Conservation (phyloP, 2,888 invertebrate genomes). For the Lithophane leautieri region DNA sequence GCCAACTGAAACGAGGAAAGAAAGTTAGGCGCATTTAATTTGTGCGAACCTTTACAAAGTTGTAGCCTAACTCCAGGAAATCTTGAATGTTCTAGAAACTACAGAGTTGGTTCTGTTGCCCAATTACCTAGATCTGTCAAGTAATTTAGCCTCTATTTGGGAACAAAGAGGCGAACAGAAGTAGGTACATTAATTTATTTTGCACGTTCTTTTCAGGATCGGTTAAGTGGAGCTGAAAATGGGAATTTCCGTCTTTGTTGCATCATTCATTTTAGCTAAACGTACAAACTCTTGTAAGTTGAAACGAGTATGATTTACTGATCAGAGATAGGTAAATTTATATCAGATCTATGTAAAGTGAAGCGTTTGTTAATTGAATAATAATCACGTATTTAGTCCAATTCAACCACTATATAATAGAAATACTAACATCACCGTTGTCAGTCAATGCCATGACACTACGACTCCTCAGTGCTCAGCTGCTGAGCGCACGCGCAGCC, state of each 20-base stretch:
- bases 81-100: constrained; percentile 37
- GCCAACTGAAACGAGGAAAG: constrained; percentile 26
- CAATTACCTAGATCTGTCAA: constrained; percentile 33
- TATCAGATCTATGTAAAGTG: neutral
- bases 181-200: constrained; percentile 6
- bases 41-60: constrained; percentile 16
- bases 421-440: neutral
- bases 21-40: constrained; percentile 16
- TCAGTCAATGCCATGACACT: constrained; percentile 35
- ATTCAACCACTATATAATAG: neutral
- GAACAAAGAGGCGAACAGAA: constrained; percentile 12
- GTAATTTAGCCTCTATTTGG: constrained; percentile 29
- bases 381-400: neutral
- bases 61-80: neutral
- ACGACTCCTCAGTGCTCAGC: constrained; percentile 1
- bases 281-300: neutral
- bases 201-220: constrained; percentile 13
- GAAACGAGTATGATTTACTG: neutral
- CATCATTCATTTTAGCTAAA: neutral
- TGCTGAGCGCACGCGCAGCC: constrained; percentile 37
- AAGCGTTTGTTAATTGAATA: neutral
- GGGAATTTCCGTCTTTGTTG: constrained; percentile 17
- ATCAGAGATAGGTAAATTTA: neutral
- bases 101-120: neutral
- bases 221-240: constrained; percentile 25